Conservation (phyloP, 2,888 invertebrate species). For the Mimumesa dahlbomi region DNA sequence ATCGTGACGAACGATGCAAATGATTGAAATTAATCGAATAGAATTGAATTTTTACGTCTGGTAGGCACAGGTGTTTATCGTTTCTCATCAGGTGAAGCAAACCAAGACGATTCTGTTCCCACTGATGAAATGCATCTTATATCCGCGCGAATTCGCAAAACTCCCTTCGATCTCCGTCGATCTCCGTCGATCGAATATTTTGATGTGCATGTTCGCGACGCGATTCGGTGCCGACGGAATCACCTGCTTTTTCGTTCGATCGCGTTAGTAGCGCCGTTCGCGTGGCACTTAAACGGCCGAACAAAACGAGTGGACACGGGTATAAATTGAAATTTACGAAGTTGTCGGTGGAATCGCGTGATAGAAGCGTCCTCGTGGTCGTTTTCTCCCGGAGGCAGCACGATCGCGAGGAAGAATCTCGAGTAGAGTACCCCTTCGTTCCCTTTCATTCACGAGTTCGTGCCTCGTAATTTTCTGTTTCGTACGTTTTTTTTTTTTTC, state of each 20-base stretch:
- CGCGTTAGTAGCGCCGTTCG: slow-evolving; percentile 61
- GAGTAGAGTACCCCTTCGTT: slow-evolving; percentile 33
- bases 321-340: slow-evolving; percentile 74
- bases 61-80: too few species aligned
- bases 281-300: slow-evolving; percentile 63
- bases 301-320: slow-evolving; percentile 59
- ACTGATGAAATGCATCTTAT: too few species aligned
- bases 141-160: neutral
- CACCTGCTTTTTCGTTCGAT: slow-evolving; percentile 47
- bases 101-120: too few species aligned
- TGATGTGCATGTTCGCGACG: slow-evolving; percentile 28
- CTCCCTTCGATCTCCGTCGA: neutral
- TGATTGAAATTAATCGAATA: too few species aligned
- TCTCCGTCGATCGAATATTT: slow-evolving; percentile 27
- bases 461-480: slow-evolving; percentile 48
- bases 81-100: too few species aligned
- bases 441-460: slow-evolving; percentile 58
- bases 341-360: slow-evolving; percentile 69
- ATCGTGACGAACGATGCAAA: too few species aligned
- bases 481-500: slow-evolving; percentile 39
- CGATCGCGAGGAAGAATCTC: slow-evolving; percentile 60
- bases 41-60: too few species aligned
- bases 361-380: slow-evolving; percentile 55
- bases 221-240: slow-evolving; percentile 23
- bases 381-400: slow-evolving; percentile 47